phyloP scores from a whole-genome alignment of 2,113 vertebrate genomes.

The Mustelus asterias region DNA sequence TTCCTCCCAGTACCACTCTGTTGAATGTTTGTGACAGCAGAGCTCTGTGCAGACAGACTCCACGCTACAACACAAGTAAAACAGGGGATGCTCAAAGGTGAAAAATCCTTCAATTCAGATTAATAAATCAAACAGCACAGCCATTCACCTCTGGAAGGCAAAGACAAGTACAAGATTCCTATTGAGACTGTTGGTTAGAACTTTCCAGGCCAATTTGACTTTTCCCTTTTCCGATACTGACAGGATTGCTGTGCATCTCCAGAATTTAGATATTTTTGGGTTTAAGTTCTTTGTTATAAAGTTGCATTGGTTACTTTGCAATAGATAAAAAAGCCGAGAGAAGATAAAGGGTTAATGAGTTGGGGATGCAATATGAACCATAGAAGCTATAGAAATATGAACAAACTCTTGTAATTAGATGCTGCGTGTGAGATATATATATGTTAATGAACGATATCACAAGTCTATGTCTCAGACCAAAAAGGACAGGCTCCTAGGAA shows the following conservation, averaged over 20 bases:
- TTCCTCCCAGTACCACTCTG: neutral
- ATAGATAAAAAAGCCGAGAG: neutral
- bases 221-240: neutral
- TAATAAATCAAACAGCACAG: neutral
- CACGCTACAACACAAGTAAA: too few relatives aligned
- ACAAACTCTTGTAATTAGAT: neutral
- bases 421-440: neutral
- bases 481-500: neutral
- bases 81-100: neutral
- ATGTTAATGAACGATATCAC: neutral
- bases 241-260: neutral
- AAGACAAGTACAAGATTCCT: neutral
- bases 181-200: neutral
- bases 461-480: neutral
- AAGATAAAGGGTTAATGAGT: neutral
- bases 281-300: neutral
- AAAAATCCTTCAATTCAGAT: neutral
- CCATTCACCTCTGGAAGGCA: neutral
- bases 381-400: neutral
- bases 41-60: neutral
- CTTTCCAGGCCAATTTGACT: neutral
- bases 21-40: too few relatives aligned
- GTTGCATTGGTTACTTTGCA: neutral
- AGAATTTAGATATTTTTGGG: neutral
- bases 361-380: neutral